Evolutionary conservation across 2,113 vertebrate genomes (phyloP).

Genomic region (Nothobranchius kuhntae): DNA sequence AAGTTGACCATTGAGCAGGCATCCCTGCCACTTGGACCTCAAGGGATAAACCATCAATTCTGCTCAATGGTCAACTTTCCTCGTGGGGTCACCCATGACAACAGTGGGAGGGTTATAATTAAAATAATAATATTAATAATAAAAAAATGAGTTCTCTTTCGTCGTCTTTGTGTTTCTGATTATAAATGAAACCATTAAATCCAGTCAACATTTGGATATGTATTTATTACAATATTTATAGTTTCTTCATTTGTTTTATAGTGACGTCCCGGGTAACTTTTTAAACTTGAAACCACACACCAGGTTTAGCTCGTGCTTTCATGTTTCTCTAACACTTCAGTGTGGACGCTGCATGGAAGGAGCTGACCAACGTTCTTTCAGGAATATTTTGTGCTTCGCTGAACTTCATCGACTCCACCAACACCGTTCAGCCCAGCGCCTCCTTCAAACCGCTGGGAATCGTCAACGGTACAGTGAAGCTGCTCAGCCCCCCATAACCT

Average conservation of each 20-base stretch:
- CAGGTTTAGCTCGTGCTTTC: background rate
- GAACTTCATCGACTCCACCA: slow-evolving; percentile 98
- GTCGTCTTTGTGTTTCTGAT: background rate
- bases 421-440: slow-evolving; percentile 93
- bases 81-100: no score
- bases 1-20: no score
- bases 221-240: background rate
- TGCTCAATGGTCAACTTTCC: no score
- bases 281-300: no score
- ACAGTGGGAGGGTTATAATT: no score
- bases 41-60: no score
- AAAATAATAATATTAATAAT: no score
- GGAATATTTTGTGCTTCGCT: slow-evolving; percentile 98
- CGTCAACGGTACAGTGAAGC: slow-evolving; percentile 84
- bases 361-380: slow-evolving; percentile 93
- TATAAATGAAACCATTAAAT: background rate
- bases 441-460: slow-evolving; percentile 97
- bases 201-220: no score
- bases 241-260: background rate
- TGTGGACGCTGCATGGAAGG: slow-evolving; percentile 93
- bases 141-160: background rate
- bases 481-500: no score
- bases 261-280: background rate
- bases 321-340: slow-evolving; percentile 67
- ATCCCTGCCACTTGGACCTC: no score